Evolutionary conservation across 1,140 invertebrate genomes (phyloP).

Genomic region (Sipha flava): DNA sequence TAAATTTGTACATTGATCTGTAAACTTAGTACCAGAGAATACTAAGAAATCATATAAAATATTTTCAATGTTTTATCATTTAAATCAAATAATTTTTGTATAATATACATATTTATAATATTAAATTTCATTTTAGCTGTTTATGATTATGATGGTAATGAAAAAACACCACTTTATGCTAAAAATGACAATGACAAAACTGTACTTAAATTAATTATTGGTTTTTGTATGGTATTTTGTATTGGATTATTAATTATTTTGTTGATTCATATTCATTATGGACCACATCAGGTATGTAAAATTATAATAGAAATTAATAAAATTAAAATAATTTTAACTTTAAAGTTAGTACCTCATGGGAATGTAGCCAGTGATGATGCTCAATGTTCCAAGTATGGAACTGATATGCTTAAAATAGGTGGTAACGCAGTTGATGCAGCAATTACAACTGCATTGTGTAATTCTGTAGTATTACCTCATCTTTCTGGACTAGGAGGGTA

Average conservation of each 20-base stretch:
- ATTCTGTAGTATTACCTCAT: conserved; percentile 58
- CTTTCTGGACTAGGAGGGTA: conserved; percentile 63
- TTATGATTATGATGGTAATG: conserved; percentile 10
- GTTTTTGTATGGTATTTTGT: conserved; percentile 20
- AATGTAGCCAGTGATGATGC: conserved; percentile 62
- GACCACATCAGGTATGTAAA: conserved; percentile 10
- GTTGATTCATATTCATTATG: conserved; percentile 20
- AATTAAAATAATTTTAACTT: conserved; percentile 31
- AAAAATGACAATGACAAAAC: conserved; percentile 10
- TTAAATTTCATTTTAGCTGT: neutral
- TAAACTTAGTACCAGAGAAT: no score
- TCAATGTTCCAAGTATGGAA: conserved; percentile 63
- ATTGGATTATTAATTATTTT: conserved; percentile 17
- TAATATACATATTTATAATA: no score
- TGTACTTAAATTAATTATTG: conserved; percentile 10
- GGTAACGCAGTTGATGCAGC: conserved; percentile 64
- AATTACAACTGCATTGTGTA: conserved; percentile 57
- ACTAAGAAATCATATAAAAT: no score
- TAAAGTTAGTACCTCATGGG: conserved; percentile 59
- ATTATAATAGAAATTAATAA: neutral
- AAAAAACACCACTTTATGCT: conserved; percentile 14
- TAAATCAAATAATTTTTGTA: no score
- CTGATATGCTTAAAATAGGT: conserved; percentile 54
- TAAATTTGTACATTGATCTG: no score
- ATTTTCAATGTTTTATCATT: neutral